Conservation (phyloP, 1,140 invertebrate genomes). For the Halyomorpha halys region DNA sequence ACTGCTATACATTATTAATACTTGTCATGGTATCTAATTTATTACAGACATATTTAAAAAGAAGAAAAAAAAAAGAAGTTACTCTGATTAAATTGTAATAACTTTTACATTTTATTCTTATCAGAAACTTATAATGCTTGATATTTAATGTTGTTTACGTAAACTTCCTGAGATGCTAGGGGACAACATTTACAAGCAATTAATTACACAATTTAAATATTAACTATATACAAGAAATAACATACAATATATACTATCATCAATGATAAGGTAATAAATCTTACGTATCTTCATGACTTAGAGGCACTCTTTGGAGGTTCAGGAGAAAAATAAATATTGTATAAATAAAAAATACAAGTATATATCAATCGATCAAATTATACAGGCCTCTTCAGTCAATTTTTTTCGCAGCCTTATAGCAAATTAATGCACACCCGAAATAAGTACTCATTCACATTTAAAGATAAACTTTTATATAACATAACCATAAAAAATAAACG, state of each 20-base stretch:
- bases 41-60: too few species aligned
- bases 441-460: conserved; percentile 6
- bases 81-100: too few species aligned
- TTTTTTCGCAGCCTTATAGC: background rate
- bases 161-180: too few species aligned
- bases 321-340: conserved; percentile 12
- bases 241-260: conserved; percentile 7
- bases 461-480: background rate
- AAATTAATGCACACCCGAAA: background rate
- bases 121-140: too few species aligned
- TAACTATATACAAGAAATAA: conserved; percentile 16
- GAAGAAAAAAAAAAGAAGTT: too few species aligned
- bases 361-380: conserved; percentile 11
- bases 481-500: background rate
- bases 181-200: too few species aligned
- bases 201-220: conserved; percentile 4
- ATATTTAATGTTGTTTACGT: too few species aligned
- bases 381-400: conserved; percentile 18
- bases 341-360: conserved; percentile 19
- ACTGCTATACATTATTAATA: too few species aligned
- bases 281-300: conserved; percentile 25
- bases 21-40: too few species aligned
- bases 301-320: conserved; percentile 25
- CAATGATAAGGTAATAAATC: conserved; percentile 9
- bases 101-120: too few species aligned